Evolutionary conservation across 2,113 vertebrate genomes (phyloP).

Genomic region (Thamnaconus septentrionalis): DNA sequence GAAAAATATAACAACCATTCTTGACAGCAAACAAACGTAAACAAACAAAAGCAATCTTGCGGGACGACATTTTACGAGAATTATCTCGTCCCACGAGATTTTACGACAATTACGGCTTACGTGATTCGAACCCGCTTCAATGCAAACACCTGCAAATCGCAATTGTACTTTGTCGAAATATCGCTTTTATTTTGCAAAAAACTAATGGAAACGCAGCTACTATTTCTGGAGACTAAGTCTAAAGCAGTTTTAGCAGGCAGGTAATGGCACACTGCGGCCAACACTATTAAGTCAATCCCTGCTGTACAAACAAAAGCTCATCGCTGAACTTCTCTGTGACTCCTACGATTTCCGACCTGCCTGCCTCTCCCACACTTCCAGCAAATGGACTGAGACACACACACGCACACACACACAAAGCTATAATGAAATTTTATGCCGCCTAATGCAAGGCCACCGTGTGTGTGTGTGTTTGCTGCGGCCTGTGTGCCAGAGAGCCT

Average conservation of each 20-base stretch:
- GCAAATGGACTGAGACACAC: constrained; percentile 16
- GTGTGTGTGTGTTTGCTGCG: constrained; percentile 12
- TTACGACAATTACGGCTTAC: too few species aligned
- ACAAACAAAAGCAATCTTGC: too few species aligned
- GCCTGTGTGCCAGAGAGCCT: constrained; percentile 23
- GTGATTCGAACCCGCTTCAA: too few species aligned
- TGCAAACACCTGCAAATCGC: too few species aligned
- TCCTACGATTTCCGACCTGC: constrained; percentile 33
- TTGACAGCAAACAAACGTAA: too few species aligned
- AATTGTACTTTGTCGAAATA: too few species aligned
- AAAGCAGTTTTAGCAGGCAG: neutral
- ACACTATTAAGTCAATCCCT: constrained; percentile 29
- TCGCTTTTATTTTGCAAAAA: too few species aligned
- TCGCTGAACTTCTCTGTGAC: constrained; percentile 43
- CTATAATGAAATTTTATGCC: constrained; percentile 31
- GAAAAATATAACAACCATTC: too few species aligned
- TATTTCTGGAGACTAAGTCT: constrained; percentile 8
- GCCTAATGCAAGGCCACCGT: constrained; percentile 42
- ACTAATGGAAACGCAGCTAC: neutral
- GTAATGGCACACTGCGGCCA: neutral
- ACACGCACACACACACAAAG: constrained; percentile 23
- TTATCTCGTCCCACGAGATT: too few species aligned
- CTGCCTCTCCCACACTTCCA: constrained; percentile 18
- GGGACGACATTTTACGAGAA: too few species aligned
- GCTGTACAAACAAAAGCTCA: constrained; percentile 15